Percentiles rank a stretch among this genome's conserved stretches.
phyloP scores from a whole-genome alignment of 2,113 vertebrate species.

The Rhabdornis inornatus region DNA sequence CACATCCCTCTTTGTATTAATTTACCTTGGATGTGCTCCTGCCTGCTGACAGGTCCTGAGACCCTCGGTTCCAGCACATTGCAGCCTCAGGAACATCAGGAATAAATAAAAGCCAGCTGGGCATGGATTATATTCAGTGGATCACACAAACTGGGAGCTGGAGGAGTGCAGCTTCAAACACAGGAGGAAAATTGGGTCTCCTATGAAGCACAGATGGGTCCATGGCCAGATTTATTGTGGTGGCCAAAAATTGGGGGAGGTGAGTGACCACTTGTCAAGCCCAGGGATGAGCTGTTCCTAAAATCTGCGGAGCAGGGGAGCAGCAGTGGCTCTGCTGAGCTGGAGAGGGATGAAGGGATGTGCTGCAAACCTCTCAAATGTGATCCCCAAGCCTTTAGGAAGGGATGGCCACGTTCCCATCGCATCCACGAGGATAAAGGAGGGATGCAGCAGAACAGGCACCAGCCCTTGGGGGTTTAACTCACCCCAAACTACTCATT shows the following conservation, averaged over 20 bases:
- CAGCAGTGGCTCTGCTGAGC: neutral
- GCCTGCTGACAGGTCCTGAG: neutral
- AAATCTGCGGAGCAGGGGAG: neutral
- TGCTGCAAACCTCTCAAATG: neutral
- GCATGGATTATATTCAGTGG: neutral
- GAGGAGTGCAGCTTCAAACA: neutral
- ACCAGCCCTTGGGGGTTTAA: neutral
- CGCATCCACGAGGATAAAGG: fast-evolving
- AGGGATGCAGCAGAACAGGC: neutral
- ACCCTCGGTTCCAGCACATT: neutral
- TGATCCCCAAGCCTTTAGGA: neutral
- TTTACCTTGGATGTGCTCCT: neutral
- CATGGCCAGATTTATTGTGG: fast-evolving
- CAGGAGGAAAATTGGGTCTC: neutral
- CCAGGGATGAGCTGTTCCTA: neutral
- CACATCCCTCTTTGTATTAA: neutral
- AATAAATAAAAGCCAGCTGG: neutral
- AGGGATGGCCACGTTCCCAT: neutral
- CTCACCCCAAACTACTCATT: neutral
- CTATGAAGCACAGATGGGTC: neutral
- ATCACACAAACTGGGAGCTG: neutral
- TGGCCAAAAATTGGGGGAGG: neutral
- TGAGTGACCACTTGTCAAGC: fast-evolving
- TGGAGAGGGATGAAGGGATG: neutral
- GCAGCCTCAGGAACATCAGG: neutral